Base-by-base conservation (phyloP, 2,888 invertebrate species). In the Caenorhabditis panamensis region DNA sequence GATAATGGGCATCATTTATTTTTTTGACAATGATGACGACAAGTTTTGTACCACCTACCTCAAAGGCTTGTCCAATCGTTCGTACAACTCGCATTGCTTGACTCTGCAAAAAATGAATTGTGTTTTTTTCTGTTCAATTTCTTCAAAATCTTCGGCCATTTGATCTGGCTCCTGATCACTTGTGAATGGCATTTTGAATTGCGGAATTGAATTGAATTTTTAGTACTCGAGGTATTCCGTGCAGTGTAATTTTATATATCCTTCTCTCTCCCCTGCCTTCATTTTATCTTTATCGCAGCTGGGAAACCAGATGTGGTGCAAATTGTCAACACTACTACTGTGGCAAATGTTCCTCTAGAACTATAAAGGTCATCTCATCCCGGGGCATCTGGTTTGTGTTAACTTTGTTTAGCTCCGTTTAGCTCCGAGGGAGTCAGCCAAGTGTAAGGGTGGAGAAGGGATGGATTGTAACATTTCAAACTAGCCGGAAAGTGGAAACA, bases 31-130 rank as follows among this genome's bases (percentile, higher is more conserved):
- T 28, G 22, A 44, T 51, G 18, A 28, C 63, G n/a, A n/a, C n/a
- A n/a, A n/a, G n/a, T n/a, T n/a, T n/a, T n/a, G n/a, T n/a, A n/a
- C 37, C 36, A 93, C 97, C 97, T 92, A 98, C 97, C 93, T 99
- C 98, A 93, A 99, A 99, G 44, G 98, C 98, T 93, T 99, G 98
- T 58, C 98, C 98, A 87, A 99, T 96, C 8, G 98, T 98, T 90
- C 97, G 94, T 81, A 99, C 99, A 88, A 99, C 96, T 88, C 95
- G 94, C 96, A 98, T 97, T 37, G 98, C 98, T 93, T 98, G 97
- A 61, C 89, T 89, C 90, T 90, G 83, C 61, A 89, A 84, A 20
- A 18, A 51, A 71, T 49, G n/a, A 22, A 41, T 9, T 61, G 37
- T 37, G 24, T 54, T 54, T 54, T n/a, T 54, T 28, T 13, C 41